Evolutionary conservation across 2,888 invertebrate species (phyloP).

Genomic region (Dicranocentrus wangi): DNA sequence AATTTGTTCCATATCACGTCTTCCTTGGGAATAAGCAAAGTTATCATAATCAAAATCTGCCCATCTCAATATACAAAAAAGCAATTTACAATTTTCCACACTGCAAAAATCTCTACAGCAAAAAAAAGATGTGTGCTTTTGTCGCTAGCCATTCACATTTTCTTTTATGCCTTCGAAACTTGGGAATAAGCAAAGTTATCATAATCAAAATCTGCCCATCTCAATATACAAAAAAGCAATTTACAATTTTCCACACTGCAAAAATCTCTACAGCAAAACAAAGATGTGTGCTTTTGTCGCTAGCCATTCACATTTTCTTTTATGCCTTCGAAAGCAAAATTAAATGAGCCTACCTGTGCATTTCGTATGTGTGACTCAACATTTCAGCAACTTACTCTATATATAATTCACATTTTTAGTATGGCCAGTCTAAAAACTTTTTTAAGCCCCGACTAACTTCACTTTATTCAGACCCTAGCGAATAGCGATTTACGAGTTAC

Average conservation of each 20-base stretch:
- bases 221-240: constrained; percentile 32
- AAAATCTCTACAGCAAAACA: background rate
- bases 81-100: constrained; percentile 42
- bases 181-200: no score
- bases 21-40: background rate
- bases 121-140: background rate
- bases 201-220: background rate
- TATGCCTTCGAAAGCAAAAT: no score
- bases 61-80: constrained; percentile 21
- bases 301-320: background rate
- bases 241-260: constrained; percentile 41
- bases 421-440: no score
- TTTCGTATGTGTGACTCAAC: no score
- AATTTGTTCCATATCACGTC: constrained; percentile 5
- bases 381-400: no score
- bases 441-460: no score
- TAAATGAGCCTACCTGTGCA: no score
- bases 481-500: no score
- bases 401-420: no score
- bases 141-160: background rate
- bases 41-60: background rate
- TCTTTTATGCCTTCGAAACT: no score
- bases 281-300: background rate
- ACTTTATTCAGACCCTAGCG: no score
- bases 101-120: constrained; percentile 1